Evolutionary conservation across 2,797 vertebrate genomes (phyloP), one percentile per base, ranked within the genome.

Genomic region (Chelon labrosus): DNA sequence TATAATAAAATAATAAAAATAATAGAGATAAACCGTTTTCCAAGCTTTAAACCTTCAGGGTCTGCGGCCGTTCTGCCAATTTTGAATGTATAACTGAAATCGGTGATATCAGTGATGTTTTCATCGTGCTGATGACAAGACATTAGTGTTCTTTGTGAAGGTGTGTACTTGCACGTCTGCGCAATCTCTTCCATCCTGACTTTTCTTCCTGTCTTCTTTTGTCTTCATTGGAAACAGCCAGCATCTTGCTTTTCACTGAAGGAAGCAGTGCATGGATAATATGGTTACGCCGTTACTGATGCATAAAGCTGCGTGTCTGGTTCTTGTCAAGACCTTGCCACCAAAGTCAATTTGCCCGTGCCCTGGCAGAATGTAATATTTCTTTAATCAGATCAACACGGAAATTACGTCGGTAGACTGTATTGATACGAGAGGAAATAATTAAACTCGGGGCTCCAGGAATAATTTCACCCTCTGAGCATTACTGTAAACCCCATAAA

Each of bases 281-380:
- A 88, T 82, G 89, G 93, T 95, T 95, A 94, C 60, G 73, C 88
- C 84, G 87, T 88, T 89, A 89, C 92, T 94, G 93, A 94, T 93
- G 92, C 93, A 93, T 91, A 88, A 93, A 90, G 92, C 92, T 87
- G 91, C 73, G 80, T 85, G 89, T 94, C 95, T 95, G 94, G 84
- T 94, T 95, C 92, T 95, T 93, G 94, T 95, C 94, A 94, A 90
- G 93, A 94, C 93, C 93, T 94, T 95, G 93, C 93, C 94, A 95
- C 93, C 93, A 95, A 94, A 94, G 93, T 95, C 94, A 94, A 95
- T 95, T 95, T 95, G 91, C 89, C 89, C 79, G 56, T 90, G 91
- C 92, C 94, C 89, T 90, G 92, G 92, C 92, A 93, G 88, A 94
- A 95, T 92, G 91, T 94, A 92, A 93, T 93, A 94, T 93, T 94